Conservation (phyloP, 2,797 vertebrate genomes). For the Channa striata region DNA sequence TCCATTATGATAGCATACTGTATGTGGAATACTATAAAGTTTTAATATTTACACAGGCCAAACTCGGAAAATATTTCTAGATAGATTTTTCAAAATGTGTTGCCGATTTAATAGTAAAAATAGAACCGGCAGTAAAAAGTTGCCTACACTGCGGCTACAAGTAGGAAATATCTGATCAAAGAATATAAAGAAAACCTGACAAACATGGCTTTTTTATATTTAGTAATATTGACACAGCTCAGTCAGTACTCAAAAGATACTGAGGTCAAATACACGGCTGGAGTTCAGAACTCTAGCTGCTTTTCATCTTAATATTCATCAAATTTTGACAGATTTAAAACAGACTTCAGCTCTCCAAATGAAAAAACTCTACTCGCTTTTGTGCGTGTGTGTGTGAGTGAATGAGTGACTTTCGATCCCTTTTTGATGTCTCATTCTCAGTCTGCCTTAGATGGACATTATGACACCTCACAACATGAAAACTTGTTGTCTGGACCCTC, state of each 20-base stretch:
- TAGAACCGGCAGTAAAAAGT: not conserved
- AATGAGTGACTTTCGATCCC: slow-evolving; percentile 20
- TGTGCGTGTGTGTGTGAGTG: not conserved
- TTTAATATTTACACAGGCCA: too few relatives aligned
- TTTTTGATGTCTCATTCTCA: slow-evolving; percentile 37
- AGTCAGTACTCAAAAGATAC: not conserved
- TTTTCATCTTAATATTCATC: slow-evolving; percentile 28
- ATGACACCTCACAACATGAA: slow-evolving; percentile 38
- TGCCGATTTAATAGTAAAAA: not conserved
- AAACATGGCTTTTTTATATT: not conserved
- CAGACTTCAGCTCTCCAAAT: slow-evolving; percentile 6
- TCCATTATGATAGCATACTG: too few relatives aligned
- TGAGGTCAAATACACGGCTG: not conserved
- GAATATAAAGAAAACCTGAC: not conserved
- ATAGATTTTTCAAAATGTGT: too few relatives aligned
- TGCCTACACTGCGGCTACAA: not conserved
- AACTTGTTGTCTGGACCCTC: slow-evolving; percentile 30
- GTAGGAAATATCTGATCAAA: slow-evolving; percentile 11
- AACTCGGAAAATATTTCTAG: too few relatives aligned
- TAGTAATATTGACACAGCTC: not conserved
- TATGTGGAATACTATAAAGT: too few relatives aligned
- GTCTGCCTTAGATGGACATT: slow-evolving; percentile 46
- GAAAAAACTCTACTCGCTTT: not conserved
- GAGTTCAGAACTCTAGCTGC: not conserved
- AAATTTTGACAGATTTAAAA: slow-evolving; percentile 35